Evolutionary conservation across 2,113 vertebrate genomes (phyloP).

Genomic region (Pachycephala philippinensis): DNA sequence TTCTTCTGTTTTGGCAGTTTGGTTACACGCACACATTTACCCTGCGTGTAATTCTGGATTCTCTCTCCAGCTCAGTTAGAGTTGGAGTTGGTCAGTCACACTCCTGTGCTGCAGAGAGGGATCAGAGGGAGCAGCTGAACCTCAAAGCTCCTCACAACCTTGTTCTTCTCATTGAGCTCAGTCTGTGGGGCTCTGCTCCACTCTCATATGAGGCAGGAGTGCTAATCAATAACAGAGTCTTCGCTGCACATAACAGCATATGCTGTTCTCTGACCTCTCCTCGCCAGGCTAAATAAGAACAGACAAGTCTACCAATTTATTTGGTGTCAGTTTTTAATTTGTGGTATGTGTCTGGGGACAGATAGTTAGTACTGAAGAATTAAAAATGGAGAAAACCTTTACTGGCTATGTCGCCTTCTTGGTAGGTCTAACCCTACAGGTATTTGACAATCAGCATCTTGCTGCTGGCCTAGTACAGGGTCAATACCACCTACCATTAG

Average conservation of each 20-base stretch:
- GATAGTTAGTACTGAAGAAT: not conserved
- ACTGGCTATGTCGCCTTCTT: not conserved
- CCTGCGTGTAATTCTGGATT: not conserved
- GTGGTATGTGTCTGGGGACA: not conserved
- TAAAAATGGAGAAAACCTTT: not conserved
- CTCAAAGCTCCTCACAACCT: not conserved
- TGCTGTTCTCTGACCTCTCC: not conserved
- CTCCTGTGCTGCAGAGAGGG: not conserved
- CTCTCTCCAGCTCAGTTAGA: not conserved
- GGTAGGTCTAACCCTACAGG: not conserved
- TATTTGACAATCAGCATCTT: not conserved
- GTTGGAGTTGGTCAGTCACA: not conserved
- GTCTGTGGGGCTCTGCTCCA: not conserved
- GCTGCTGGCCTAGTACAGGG: not conserved
- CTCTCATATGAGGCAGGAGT: not conserved
- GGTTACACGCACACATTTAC: not conserved
- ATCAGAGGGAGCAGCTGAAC: rapidly evolving
- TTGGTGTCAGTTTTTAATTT: not conserved
- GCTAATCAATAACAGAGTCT: not conserved
- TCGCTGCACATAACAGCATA: not conserved
- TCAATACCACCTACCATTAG: not conserved
- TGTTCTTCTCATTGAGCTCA: not conserved
- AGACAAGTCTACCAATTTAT: not conserved
- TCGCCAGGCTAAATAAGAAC: not conserved
- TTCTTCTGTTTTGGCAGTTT: not conserved